Percentiles rank a stretch among this genome's conserved stretches.
phyloP scores from a whole-genome alignment of 2,888 invertebrate species.

The Ophion costatus region DNA sequence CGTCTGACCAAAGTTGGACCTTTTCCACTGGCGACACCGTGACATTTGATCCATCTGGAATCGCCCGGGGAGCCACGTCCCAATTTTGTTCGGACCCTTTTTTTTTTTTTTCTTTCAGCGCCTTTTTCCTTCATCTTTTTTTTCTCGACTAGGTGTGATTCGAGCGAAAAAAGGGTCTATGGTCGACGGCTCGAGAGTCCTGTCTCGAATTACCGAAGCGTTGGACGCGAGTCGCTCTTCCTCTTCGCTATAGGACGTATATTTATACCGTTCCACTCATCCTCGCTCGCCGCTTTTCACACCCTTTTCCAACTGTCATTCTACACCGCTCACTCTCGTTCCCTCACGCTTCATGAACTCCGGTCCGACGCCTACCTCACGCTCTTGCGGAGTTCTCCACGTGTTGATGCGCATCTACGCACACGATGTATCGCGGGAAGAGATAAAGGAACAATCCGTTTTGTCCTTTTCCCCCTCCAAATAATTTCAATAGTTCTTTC shows the following conservation, averaged over 20 bases:
- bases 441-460: neutral
- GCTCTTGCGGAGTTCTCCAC: neutral
- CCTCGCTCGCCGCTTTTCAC: constrained; percentile 6
- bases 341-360: constrained; percentile 17
- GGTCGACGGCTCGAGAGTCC: constrained; percentile 33
- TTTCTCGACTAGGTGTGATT: constrained; percentile 19
- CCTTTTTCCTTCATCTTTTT: neutral
- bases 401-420: neutral
- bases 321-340: constrained; percentile 10
- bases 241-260: neutral
- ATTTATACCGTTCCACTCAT: constrained; percentile 3
- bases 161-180: constrained; percentile 37
- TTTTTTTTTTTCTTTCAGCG: neutral
- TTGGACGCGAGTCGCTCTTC: constrained; percentile 15
- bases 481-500: neutral
- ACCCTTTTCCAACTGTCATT: constrained; percentile 22
- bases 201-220: constrained; percentile 46
- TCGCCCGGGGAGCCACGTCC: constrained; percentile 29
- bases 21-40: constrained; percentile 26
- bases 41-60: constrained; percentile 37
- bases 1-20: constrained; percentile 41
- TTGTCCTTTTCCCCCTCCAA: neutral
- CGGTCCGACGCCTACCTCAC: neutral
- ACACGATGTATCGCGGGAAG: neutral
- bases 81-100: constrained; percentile 9